These are phyloP conservation scores for Drosophila pseudoobscura DNA, from an alignment of 1,140 invertebrate genomes.

Conservation along the genomic window DNA sequence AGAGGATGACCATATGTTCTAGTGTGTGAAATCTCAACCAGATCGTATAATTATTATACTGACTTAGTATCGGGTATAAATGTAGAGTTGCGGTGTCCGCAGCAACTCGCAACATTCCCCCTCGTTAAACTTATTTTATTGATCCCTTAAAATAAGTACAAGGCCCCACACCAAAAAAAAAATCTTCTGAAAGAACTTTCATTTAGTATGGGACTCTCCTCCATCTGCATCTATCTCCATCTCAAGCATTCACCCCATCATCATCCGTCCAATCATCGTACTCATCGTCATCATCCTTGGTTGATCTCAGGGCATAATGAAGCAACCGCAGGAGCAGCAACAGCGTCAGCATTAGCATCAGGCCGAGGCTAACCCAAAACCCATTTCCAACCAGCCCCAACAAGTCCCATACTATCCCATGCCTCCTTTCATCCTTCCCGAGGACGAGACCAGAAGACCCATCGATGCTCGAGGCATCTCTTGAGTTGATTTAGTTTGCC, in stretches of 20 bases:
- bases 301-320: slow-evolving; percentile 26
- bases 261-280: slow-evolving; percentile 14
- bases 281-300: slow-evolving; percentile 16
- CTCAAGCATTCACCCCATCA: slow-evolving; percentile 1
- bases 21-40: too few species aligned
- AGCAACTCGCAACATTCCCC: too few species aligned
- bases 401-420: not conserved
- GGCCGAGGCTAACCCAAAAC: slow-evolving; percentile 37
- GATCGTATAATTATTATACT: too few species aligned
- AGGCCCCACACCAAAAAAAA: slow-evolving; percentile 34
- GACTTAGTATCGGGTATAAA: too few species aligned
- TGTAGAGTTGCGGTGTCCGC: too few species aligned
- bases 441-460: slow-evolving; percentile 12
- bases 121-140: slow-evolving; percentile 81
- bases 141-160: slow-evolving; percentile 78
- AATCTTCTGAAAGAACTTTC: slow-evolving; percentile 68
- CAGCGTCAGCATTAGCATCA: not conserved
- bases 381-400: slow-evolving; percentile 10
- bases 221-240: slow-evolving; percentile 7
- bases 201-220: slow-evolving; percentile 40
- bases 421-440: slow-evolving; percentile 3
- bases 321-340: slow-evolving; percentile 31
- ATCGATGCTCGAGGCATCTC: slow-evolving; percentile 29
- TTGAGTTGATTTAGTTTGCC: slow-evolving; percentile 74
- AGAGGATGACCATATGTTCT: too few species aligned